Percentiles rank a stretch among this genome's conserved stretches.
phyloP scores from a whole-genome alignment of 2,113 vertebrate genomes.

The Zapornia atra region DNA sequence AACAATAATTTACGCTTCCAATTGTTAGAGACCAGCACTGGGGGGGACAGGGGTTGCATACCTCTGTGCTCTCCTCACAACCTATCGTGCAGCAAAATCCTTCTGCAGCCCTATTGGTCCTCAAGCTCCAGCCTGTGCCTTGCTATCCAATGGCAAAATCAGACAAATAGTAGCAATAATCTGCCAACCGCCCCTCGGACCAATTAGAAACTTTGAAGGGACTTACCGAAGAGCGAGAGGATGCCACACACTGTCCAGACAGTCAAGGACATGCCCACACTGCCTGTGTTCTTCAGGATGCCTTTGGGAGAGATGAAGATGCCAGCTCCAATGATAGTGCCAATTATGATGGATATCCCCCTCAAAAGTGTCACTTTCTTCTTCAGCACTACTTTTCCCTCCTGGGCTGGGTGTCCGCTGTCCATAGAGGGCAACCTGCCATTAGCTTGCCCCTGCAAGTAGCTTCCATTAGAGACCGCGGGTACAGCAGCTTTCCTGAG shows the following conservation, averaged over 20 bases:
- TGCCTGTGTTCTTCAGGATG: slow-evolving; percentile 90
- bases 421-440: slow-evolving; percentile 37
- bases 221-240: slow-evolving; percentile 95
- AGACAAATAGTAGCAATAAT: not conserved
- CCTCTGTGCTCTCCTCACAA: not conserved
- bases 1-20: not conserved
- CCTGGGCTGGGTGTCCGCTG: slow-evolving; percentile 4
- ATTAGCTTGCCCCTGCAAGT: slow-evolving; percentile 43
- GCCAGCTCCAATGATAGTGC: slow-evolving; percentile 94
- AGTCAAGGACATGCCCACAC: slow-evolving; percentile 90
- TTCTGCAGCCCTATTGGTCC: slow-evolving; percentile 19
- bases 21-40: fast-evolving
- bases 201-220: slow-evolving; percentile 45
- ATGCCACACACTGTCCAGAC: slow-evolving; percentile 91
- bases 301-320: slow-evolving; percentile 98
- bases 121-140: not conserved
- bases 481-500: slow-evolving; percentile 71
- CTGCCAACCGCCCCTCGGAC: not conserved
- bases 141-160: slow-evolving; percentile 41
- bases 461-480: slow-evolving; percentile 63
- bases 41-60: not conserved
- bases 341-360: slow-evolving; percentile 93
- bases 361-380: slow-evolving; percentile 92
- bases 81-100: not conserved
- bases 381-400: slow-evolving; percentile 83